phyloP scores from a whole-genome alignment of 2,797 vertebrate genomes.

The Pangasius macronema region DNA sequence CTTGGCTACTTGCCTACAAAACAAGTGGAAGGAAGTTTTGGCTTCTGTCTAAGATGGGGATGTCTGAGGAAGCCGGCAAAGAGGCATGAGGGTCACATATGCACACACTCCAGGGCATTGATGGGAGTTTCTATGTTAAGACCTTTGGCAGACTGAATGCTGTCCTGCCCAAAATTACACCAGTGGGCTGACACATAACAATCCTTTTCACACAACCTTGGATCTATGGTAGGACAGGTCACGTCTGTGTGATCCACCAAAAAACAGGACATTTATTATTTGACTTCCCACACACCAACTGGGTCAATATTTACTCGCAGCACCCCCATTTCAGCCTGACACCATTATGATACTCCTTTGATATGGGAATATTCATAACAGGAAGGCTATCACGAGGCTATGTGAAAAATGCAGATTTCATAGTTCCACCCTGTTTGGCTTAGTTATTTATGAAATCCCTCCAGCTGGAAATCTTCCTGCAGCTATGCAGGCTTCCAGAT shows the following conservation, averaged over 20 bases:
- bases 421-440: constrained; percentile 6
- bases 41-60: constrained; percentile 30
- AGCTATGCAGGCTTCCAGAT: not conserved
- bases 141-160: constrained; percentile 19
- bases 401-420: constrained; percentile 36
- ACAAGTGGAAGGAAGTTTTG: constrained; percentile 57
- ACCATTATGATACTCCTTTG: constrained; percentile 2
- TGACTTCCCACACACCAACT: constrained; percentile 16
- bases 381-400: not conserved
- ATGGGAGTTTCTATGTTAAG: constrained; percentile 16
- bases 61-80: constrained; percentile 26
- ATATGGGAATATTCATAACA: constrained; percentile 8
- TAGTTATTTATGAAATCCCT: not conserved
- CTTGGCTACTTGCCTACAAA: constrained; percentile 35
- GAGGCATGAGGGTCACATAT: not conserved
- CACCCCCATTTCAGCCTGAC: not conserved
- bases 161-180: not conserved
- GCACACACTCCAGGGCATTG: not conserved
- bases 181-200: not conserved
- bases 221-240: not conserved
- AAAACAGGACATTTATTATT: constrained; percentile 24
- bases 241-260: not conserved
- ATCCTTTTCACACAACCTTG: constrained; percentile 12
- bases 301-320: constrained; percentile 20
- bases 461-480: constrained; percentile 1